Base-by-base conservation (phyloP, 2,888 invertebrate species). In the Hofmannophila pseudospretella region DNA sequence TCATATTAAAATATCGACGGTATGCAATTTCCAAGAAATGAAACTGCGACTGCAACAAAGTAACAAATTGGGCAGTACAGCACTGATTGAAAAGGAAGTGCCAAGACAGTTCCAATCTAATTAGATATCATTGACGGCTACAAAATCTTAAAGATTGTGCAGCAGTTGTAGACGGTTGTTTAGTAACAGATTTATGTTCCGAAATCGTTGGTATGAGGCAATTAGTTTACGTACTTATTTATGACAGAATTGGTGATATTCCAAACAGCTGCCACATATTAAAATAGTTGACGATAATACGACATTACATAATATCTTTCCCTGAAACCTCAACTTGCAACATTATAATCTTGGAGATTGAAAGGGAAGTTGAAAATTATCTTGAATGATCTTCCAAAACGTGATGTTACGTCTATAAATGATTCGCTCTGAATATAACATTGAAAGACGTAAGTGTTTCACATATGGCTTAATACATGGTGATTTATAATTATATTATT, bases 341-440 rank as follows among this genome's bases (percentile, higher is more conserved):
- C n/a, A 25, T 1, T n/a, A 9, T n/a, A 25, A 16, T 4, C 3
- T 16, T 4, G 16, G 16, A 16, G 19, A 14, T 14, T n/a, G 25
- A 32, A 23, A 14, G 23, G 32, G 37, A 34, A 41, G 33, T 33
- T 11, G 29, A 4, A 10, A 36, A 29, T 40, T 16, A 40, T 28
- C 20, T 22, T n/a, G 12, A 34, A 35, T 28, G 27, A 8, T 30
- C 25, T 32, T 37, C 36, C 26, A 19, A 32, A 37, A 31, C 16
- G 11, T 30, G 11, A 13, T 30, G 19, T 30, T 40, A 22, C 30
- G 33, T 16, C 16, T 5, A 16, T 29, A 16, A 13, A 20, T 19
- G 38, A 33, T 31, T 38, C 42, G 38, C 36, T 42, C 38, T 16
- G 32, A 36, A 42, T 36, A 12, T n/a, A 11, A 40, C 7, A 19